Percentiles rank a stretch among this genome's conserved stretches.
phyloP scores from a whole-genome alignment of 2,888 invertebrate species.

The Polydrusus tereticollis region DNA sequence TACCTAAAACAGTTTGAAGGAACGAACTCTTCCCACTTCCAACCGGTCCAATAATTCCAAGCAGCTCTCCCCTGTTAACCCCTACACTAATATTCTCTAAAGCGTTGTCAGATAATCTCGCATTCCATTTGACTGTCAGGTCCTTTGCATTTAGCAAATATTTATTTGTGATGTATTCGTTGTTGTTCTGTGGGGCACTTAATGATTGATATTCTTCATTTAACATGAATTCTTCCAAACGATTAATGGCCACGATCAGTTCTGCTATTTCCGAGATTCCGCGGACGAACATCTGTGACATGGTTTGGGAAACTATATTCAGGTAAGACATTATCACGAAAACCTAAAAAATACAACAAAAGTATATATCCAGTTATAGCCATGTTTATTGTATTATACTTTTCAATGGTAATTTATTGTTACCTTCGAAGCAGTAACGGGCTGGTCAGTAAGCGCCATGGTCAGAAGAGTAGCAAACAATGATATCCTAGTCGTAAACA shows the following conservation, averaged over 20 bases:
- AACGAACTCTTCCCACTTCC: slow-evolving; percentile 78
- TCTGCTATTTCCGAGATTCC: slow-evolving; percentile 68
- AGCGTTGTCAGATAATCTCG: slow-evolving; percentile 59
- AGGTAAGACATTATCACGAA: slow-evolving; percentile 73
- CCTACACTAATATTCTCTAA: slow-evolving; percentile 60
- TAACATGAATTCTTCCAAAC: slow-evolving; percentile 65
- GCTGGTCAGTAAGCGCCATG: slow-evolving; percentile 75
- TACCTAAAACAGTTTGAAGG: slow-evolving; percentile 76
- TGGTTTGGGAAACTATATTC: slow-evolving; percentile 70
- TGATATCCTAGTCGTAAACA: slow-evolving; percentile 86
- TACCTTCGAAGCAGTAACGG: slow-evolving; percentile 80
- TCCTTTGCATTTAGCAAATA: slow-evolving; percentile 58
- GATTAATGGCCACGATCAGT: slow-evolving; percentile 66
- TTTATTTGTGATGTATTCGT: slow-evolving; percentile 44
- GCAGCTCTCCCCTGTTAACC: slow-evolving; percentile 63
- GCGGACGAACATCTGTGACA: slow-evolving; percentile 72
- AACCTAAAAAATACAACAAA: slow-evolving; percentile 58
- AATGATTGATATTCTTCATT: slow-evolving; percentile 60
- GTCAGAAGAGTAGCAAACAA: slow-evolving; percentile 74
- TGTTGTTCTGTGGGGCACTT: slow-evolving; percentile 44
- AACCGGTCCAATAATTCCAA: slow-evolving; percentile 72
- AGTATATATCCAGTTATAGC: no score
- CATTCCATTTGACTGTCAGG: slow-evolving; percentile 63
- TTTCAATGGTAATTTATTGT: no score
- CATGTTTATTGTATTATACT: no score